Evolutionary conservation across 2,113 vertebrate genomes (phyloP).

Genomic region (Melanostigma gelatinosum): DNA sequence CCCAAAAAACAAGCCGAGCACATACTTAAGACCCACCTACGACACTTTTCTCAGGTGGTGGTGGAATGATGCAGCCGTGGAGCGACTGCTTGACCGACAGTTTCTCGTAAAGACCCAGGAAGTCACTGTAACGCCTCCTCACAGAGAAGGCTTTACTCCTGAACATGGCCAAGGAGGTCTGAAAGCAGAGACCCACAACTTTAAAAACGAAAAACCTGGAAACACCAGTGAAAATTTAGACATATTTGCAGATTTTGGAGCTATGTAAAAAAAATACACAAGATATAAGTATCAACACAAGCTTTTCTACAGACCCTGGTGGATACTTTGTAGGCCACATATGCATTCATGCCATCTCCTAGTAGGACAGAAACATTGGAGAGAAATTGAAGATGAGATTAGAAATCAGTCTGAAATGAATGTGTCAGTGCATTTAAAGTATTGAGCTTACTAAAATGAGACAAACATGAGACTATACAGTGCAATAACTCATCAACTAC

Average conservation of each 20-base stretch:
- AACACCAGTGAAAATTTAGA: not conserved
- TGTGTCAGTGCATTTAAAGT: not conserved
- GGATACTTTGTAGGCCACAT: conserved; percentile 95
- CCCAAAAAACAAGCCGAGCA: not conserved
- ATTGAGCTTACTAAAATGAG: not conserved
- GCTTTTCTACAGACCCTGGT: conserved; percentile 86
- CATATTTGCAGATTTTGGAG: not conserved
- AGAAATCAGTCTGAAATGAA: not conserved
- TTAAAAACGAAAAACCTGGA: not conserved
- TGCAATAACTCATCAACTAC: no score
- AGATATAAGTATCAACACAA: not conserved
- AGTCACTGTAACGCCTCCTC: conserved; percentile 96
- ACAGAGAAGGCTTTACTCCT: conserved; percentile 90
- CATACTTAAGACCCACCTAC: conserved; percentile 85
- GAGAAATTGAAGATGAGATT: conserved; percentile 3
- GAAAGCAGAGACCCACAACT: conserved; percentile 1
- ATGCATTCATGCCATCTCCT: conserved; percentile 98
- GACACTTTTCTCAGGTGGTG: conserved; percentile 95
- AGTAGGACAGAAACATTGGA: conserved; percentile 31
- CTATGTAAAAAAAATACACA: not conserved
- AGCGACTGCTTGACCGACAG: conserved; percentile 92
- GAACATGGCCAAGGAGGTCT: conserved; percentile 94
- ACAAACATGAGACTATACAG: no score
- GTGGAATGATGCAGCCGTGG: conserved; percentile 92
- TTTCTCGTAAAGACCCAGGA: conserved; percentile 96